Base-by-base conservation (phyloP, 2,113 vertebrate species). In the Terrapene triunguis region DNA sequence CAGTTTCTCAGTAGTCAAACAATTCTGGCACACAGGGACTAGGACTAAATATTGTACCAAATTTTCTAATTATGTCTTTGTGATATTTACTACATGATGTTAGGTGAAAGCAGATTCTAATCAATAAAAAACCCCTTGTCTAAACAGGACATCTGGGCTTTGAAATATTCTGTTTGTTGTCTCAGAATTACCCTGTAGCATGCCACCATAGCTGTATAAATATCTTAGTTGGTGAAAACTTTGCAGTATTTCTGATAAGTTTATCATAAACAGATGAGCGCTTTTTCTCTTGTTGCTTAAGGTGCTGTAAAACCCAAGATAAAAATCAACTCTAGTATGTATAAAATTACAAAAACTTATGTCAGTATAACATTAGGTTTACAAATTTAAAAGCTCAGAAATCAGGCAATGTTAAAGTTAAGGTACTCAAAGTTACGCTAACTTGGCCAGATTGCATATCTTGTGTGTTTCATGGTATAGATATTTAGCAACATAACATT, bases 11-110 rank as follows among this genome's bases (percentile, higher is more conserved):
- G 97, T 97, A 98, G 97, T 98, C 97, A 98, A 98, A 98, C 97
- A 98, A 98, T 98, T 97, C 97, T 97, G 97, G 97, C 98, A 97
- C 98, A 98, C 92, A 94, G 98, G 84, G 93, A 98, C 97, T 94
- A 95, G 93, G 94, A 92, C 96, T 98, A 96, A 98, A 98, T 97
- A 98, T 97, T 97, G 96, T 96, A 98, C 96, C 96, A 89, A 97
- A 98, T 97, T 98, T 98, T 98, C 98, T 98, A 98, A 98, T 98
- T 98, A 98, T 1, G 69, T 87, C 98, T 97, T 97, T 98, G 97
- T 95, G 96, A 97, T 98, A 96, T 94, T 97, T 97, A 94, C 96
- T 93, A 93, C 90, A 91, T 2, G 42, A 97, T 85, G 89, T 96
- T 97, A 98, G 98, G 97, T 97, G 87, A 98, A 98, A 96, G 96